phyloP scores from a whole-genome alignment of 2,797 vertebrate species.

The Molossus molossus region DNA sequence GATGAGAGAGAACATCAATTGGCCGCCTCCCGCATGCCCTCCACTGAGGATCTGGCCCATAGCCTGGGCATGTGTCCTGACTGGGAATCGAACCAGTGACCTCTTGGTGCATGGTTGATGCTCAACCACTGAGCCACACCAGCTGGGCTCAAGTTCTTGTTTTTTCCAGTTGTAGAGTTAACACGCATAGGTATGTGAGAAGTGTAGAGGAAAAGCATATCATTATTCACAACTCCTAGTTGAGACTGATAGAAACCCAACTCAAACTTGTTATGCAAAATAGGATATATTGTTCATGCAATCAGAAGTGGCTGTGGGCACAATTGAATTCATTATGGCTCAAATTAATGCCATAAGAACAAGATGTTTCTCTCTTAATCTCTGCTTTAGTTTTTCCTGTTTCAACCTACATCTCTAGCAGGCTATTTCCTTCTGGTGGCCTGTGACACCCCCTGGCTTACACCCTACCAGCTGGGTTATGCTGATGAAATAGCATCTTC shows the following conservation, averaged over 20 bases:
- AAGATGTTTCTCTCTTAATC: neutral
- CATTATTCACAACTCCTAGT: neutral
- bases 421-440: neutral
- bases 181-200: neutral
- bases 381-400: neutral
- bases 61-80: no score
- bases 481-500: neutral
- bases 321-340: neutral
- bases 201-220: neutral
- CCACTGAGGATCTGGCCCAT: no score
- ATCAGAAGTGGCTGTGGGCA: neutral
- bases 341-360: neutral
- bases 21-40: no score
- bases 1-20: no score
- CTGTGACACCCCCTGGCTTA: neutral
- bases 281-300: neutral
- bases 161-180: neutral
- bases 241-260: slow-evolving; percentile 8
- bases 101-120: no score
- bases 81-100: no score
- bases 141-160: no score
- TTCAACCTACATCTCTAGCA: neutral
- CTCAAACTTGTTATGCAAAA: neutral
- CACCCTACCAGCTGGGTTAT: neutral
- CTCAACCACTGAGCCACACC: no score